Evolutionary conservation across 2,113 vertebrate genomes (phyloP), one percentile per base, ranked within the genome.

Genomic region (Saguinus imperator): DNA sequence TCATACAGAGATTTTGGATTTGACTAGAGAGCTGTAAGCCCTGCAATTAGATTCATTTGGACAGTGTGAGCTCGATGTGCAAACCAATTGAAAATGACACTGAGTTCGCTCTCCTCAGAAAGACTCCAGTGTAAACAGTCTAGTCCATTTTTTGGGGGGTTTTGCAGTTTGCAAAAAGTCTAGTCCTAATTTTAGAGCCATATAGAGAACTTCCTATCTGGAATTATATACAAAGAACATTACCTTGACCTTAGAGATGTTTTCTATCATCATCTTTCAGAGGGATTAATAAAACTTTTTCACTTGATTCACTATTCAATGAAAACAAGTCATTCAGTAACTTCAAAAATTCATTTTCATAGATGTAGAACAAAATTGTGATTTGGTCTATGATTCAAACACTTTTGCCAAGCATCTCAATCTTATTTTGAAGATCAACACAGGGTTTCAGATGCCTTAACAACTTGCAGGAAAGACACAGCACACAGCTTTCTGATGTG

Each of bases 111-210:
- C 9, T 90, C 32, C 18, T 13, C 79, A 70, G 88, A 80, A 83
- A 75, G 40, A 16, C 57, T 87, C 61, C 70, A 87, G n/a, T 16
- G 43, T 87, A 50, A 86, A 92, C 73, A 48, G n/a, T 84, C n/a
- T 40, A 52, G 40, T 87, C 50, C 8, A 70, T 92, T 84, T n/a
- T n/a, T 25, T 87, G 40, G 21, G 29, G 40, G 21, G 25, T 8
- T 94, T 87, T 85, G 57, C 64, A 72, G 10, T 82, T 89, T 95
- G 35, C 8, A 29, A 83, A 87, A 92, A 97, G 40, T 43, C 9
- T 37, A n/a, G 10, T 77, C 95, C 81, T 97, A 94, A 94, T 92
- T 96, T 95, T 80, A 94, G 45, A 89, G 48, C 8, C 17, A 43
- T 32, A 11, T 52, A 73, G 87, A 80, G 80, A 87, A 82, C 7